phyloP scores from a whole-genome alignment of 2,797 vertebrate species.

The Propithecus deckenii region DNA sequence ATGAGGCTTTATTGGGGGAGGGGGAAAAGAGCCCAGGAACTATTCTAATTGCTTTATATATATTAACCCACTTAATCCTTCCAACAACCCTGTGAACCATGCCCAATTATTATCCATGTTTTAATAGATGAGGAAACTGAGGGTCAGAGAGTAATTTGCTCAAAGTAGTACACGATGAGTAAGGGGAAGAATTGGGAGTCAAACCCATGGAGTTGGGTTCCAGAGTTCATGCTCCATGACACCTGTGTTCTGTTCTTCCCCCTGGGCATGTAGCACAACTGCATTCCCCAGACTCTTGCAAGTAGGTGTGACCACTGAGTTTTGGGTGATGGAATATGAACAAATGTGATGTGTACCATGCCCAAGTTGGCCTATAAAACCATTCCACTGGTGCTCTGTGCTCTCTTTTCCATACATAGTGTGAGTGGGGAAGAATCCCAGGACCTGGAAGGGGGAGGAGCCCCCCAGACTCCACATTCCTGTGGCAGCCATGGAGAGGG shows the following conservation, averaged over 20 bases:
- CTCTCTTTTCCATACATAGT: background rate
- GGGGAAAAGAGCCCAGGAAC: background rate
- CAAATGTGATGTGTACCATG: background rate
- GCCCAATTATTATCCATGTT: background rate
- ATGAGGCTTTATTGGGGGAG: too few species aligned
- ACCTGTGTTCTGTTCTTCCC: background rate
- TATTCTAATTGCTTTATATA: background rate
- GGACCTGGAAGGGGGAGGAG: background rate
- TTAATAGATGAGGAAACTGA: background rate
- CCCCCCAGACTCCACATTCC: background rate
- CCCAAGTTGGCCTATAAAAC: background rate
- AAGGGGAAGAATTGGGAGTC: background rate
- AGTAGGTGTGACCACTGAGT: background rate
- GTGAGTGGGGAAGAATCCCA: background rate
- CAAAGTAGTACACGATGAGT: background rate
- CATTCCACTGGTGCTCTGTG: rapidly evolving
- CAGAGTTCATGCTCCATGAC: background rate
- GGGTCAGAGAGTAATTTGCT: background rate
- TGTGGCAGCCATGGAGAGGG: background rate
- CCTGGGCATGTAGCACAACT: background rate
- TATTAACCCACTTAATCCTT: background rate
- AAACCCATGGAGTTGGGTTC: background rate
- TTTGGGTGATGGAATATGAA: background rate
- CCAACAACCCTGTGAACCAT: background rate
- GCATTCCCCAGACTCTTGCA: background rate